phyloP scores from a whole-genome alignment of 2,113 vertebrate genomes.

The Rhea americana region DNA sequence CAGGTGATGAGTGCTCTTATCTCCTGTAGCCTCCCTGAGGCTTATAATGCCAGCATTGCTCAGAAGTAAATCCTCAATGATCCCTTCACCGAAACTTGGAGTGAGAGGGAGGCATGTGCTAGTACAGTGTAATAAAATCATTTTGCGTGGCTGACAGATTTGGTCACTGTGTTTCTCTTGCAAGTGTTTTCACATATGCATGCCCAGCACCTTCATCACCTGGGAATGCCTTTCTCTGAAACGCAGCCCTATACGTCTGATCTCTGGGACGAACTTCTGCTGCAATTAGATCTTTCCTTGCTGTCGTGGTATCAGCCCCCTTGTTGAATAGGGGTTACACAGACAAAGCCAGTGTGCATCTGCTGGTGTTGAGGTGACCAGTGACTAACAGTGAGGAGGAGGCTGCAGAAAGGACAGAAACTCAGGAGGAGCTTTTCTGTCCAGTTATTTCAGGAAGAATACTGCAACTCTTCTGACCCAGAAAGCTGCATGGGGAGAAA shows the following conservation, averaged over 20 bases:
- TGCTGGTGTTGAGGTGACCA: accelerated
- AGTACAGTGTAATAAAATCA: accelerated
- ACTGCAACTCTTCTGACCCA: neutral
- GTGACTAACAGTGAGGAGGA: neutral
- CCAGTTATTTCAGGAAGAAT: neutral
- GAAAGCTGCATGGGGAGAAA: neutral
- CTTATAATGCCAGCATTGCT: neutral
- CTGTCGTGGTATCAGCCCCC: neutral
- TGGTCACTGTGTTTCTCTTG: neutral
- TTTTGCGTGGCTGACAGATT: neutral
- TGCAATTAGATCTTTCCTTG: neutral
- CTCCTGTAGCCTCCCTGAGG: neutral
- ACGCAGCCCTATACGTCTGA: neutral
- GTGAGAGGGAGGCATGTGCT: neutral
- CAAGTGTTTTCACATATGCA: accelerated
- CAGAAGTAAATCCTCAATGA: neutral
- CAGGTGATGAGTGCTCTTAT: neutral
- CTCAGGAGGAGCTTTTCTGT: accelerated
- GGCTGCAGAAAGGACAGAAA: neutral
- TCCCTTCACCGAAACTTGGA: neutral
- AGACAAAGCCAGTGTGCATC: accelerated
- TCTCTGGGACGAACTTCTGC: neutral
- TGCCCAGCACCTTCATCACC: neutral
- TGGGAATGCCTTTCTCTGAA: accelerated
- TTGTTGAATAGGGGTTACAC: accelerated